Evolutionary conservation across 1,140 invertebrate species (phyloP), one percentile per base, ranked within the genome.

Genomic region (Achatina immaculata): DNA sequence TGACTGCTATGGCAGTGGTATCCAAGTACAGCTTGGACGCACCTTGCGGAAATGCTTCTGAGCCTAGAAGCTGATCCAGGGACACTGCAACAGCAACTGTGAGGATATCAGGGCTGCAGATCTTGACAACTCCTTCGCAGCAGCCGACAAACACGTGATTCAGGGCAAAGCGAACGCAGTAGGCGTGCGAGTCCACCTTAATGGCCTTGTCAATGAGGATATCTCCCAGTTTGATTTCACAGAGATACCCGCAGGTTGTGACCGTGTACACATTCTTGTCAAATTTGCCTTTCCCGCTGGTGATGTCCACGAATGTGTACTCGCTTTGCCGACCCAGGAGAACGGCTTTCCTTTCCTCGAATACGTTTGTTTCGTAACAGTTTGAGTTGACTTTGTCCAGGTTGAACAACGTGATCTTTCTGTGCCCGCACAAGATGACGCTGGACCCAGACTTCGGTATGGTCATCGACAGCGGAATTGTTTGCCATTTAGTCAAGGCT

Each of bases 291-390:
- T 55, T 31, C 3, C 78, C 78, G 48, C 78, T 80, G 24, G 40
- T 62, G 34, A 80, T 72, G 62, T 80, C 78, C 14, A 80, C 68
- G 28, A 80, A 80, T 36, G 78, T 80, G 38, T 80, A 80, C 24
- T 80, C 68, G 28, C 78, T 72, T 31, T 80, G 78, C 19, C 48
- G 36, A n/a, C 78, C 78, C 7, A 80, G 48, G 43, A 80, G 36
- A 16, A 80, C 78, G 6, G 78, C 68, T 40, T 58, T 69, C 36
- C 36, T 80, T 9, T 80, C 78, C 45, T 71, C 28, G 16, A 80
- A 55, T 2, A 72, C 68, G 28, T 80, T 80, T n/a, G 78, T 80
- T 48, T 80, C 78, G 48, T 80, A 55, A 16, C 0, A 16, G 31
- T 48, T 80, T 3, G 78, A 80, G 28, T 72, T 19, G 38, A 72